A percentile compares a stretch with the other conserved stretches of the same genome.
These are phyloP conservation scores for Crocidura indochinensis DNA, from an alignment of 2,797 vertebrate species.

Conservation along the genomic window DNA sequence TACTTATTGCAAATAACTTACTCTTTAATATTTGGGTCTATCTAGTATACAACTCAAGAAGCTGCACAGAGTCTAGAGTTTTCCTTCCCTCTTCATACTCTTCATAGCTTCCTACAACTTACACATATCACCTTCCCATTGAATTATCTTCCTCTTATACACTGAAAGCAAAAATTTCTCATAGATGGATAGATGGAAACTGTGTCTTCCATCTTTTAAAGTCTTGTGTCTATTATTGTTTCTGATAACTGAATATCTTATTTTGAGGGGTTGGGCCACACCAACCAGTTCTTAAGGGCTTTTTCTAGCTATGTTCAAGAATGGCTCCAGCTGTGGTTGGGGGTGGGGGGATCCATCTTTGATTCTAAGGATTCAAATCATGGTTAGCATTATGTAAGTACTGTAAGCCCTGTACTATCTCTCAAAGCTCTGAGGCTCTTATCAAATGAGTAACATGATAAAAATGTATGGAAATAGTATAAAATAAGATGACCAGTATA, in stretches of 20 bases:
- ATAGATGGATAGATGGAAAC: too few species aligned
- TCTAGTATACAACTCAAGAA: neutral
- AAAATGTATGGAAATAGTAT: neutral
- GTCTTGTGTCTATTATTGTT: neutral
- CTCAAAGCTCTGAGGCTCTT: neutral
- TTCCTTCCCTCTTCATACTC: neutral
- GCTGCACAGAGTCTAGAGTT: neutral
- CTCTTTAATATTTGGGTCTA: neutral
- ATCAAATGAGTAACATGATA: neutral
- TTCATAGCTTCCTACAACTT: neutral
- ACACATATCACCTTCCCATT: neutral
- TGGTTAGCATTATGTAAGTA: too few species aligned
- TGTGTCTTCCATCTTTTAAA: neutral
- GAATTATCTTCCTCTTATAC: neutral
- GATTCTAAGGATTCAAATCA: too few species aligned
- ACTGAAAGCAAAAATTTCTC: slow-evolving; percentile 13
- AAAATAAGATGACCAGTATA: too few species aligned
- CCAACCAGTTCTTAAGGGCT: too few species aligned
- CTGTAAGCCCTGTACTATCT: too few species aligned
- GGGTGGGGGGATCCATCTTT: too few species aligned
- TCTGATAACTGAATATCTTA: neutral
- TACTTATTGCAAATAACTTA: neutral
- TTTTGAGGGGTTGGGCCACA: too few species aligned
- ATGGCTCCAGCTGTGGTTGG: too few species aligned
- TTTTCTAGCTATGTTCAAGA: too few species aligned